Percentiles rank a stretch among this genome's conserved stretches.
Evolutionary conservation across 2,113 vertebrate species (phyloP).

Genomic region (Sisor rabdophorus): DNA sequence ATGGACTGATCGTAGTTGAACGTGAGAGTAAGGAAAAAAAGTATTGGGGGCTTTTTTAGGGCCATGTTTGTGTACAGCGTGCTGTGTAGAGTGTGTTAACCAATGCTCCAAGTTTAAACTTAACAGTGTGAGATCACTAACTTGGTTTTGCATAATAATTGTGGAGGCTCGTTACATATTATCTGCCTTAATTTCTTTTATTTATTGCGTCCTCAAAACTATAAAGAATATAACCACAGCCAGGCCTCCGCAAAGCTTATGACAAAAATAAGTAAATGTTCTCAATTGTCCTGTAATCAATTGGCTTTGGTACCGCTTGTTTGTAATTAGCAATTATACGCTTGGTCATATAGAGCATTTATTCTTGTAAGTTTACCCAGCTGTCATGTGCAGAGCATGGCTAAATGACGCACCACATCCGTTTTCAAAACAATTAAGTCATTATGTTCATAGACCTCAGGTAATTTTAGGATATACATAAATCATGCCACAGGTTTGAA

Average conservation of each 20-base stretch:
- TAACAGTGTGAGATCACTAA: conserved; percentile 27
- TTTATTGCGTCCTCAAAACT: background rate
- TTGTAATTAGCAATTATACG: background rate
- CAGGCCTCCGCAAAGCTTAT: too few species aligned
- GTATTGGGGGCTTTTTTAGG: background rate
- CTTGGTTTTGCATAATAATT: background rate
- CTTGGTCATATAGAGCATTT: background rate
- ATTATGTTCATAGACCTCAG: background rate
- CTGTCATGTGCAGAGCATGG: background rate
- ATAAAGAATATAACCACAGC: too few species aligned
- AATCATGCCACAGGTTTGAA: background rate
- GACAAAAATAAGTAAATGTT: background rate
- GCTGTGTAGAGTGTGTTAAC: too few species aligned
- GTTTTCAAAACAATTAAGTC: background rate
- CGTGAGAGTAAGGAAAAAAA: conserved; percentile 42
- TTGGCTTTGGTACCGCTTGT: background rate
- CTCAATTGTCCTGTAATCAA: background rate
- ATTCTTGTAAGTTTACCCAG: background rate
- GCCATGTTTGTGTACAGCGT: conserved; percentile 24
- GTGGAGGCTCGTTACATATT: background rate
- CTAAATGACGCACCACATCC: background rate
- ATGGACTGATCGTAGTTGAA: conserved; percentile 47
- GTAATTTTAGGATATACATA: background rate
- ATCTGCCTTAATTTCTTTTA: background rate
- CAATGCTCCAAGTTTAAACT: background rate